Evolutionary conservation across 2,888 invertebrate species (phyloP).

Genomic region (Aporophyla nigra): DNA sequence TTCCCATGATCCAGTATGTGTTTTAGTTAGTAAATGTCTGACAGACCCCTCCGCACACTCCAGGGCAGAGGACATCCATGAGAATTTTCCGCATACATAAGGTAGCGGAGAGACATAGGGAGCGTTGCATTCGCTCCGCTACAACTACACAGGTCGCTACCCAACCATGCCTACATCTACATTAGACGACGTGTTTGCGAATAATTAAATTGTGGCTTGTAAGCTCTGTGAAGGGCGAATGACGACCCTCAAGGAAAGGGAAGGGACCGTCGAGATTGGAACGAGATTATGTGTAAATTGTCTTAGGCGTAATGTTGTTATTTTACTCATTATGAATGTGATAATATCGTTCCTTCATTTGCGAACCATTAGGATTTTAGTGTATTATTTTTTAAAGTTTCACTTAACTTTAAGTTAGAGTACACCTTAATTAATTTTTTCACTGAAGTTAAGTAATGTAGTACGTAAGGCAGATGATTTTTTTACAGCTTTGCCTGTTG

Average conservation of each 20-base stretch:
- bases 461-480: not conserved
- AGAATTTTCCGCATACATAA: not conserved
- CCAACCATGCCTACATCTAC: conserved; percentile 39
- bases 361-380: not conserved
- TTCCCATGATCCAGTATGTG: no score
- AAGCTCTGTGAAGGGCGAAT: conserved; percentile 54
- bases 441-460: not conserved
- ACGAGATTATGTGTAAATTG: conserved; percentile 58
- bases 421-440: not conserved
- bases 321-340: conserved; percentile 22
- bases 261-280: conserved; percentile 47
- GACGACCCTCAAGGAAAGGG: conserved; percentile 45
- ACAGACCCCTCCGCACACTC: no score
- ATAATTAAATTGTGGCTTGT: conserved; percentile 71
- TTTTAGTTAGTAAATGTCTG: no score
- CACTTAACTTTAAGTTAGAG: not conserved
- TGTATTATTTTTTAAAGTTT: not conserved
- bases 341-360: not conserved
- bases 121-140: not conserved
- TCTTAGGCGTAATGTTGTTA: conserved; percentile 43
- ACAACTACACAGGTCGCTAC: not conserved
- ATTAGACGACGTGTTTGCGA: conserved; percentile 66
- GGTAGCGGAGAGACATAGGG: not conserved
- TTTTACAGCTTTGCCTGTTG: not conserved
- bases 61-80: no score